Base-by-base conservation (phyloP, 2,113 vertebrate species). In the Aleadryas rufinucha region DNA sequence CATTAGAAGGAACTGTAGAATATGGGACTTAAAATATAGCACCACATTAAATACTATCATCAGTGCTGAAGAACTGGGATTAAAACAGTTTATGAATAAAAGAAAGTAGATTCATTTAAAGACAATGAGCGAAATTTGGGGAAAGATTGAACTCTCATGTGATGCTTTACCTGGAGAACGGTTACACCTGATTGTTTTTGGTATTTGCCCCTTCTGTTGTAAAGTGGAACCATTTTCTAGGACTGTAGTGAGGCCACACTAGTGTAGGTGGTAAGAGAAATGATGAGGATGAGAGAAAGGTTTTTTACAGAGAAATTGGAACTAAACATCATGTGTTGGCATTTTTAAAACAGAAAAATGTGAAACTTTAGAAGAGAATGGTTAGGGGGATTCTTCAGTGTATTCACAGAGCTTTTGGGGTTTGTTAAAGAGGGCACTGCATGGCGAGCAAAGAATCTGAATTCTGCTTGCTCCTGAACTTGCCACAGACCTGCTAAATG, bases 21-120 rank as follows among this genome's bases (percentile, higher is more conserved):
- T 90, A 87, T 87, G 56, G 19, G 18, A 75, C 44, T 45, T 93
- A 74, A 72, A 56, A 47, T 92, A 81, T 3, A 78, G 24, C 71
- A 87, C 9, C 14, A 50, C 18, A 64, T 70, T 64, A 94, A 94
- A 94, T 90, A 90, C 80, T 93, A 45, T 52, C 52, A 83, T 45
- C 23, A 76, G 7, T 84, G 41, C 53, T 79, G 77, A 93, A 89
- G 56, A 64, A 94, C 11, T 63, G 56, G 16, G 49, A 91, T 95
- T 97, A 77, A 80, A 97, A 66, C 12, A 69, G 13, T 87, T 87
- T 92, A 72, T 6, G 21, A 6, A n/a, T 52, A 71, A 65, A 42
- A 89, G 41, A 90, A 93, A 91, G 88, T 6, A 3, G 33, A 39
- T 89, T 66, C 8, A 64, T 87, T 96, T 94, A 81, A 95, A 95